Conservation (phyloP, 2,888 invertebrate species). For the Cataglyphis cursor region DNA sequence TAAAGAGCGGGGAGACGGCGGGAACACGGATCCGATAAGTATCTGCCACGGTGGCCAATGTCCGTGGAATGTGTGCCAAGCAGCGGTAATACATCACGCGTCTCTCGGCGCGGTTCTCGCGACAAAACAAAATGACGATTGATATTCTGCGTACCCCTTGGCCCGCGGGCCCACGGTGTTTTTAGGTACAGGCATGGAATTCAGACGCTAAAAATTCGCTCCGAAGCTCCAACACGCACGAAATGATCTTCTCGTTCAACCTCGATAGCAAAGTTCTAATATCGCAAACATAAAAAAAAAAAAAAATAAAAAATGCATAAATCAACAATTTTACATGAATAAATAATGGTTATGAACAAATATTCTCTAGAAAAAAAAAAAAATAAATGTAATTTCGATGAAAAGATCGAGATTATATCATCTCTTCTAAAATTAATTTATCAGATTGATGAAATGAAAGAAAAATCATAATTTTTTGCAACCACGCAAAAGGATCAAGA, state of each 20-base stretch:
- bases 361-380: neutral
- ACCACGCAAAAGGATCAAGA: slow-evolving; percentile 69
- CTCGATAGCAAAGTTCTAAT: neutral
- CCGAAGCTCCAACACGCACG: neutral
- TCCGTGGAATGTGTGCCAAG: slow-evolving; percentile 69
- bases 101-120: slow-evolving; percentile 33
- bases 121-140: slow-evolving; percentile 65
- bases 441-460: neutral
- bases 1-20: slow-evolving; percentile 23
- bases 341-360: neutral
- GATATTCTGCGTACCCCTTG: slow-evolving; percentile 53
- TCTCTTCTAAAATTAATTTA: neutral
- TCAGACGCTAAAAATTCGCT: slow-evolving; percentile 6
- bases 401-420: neutral
- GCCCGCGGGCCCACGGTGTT: slow-evolving; percentile 12
- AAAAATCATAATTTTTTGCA: neutral
- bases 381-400: neutral
- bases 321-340: neutral
- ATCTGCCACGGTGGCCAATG: slow-evolving; percentile 68
- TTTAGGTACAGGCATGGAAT: slow-evolving; percentile 33
- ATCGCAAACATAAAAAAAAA: neutral
- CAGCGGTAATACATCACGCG: slow-evolving; percentile 61
- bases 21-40: slow-evolving; percentile 67
- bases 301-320: neutral
- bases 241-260: neutral